These are phyloP conservation scores for Diaperis boleti DNA, from an alignment of 2,888 invertebrate genomes.

Conservation along the genomic window DNA sequence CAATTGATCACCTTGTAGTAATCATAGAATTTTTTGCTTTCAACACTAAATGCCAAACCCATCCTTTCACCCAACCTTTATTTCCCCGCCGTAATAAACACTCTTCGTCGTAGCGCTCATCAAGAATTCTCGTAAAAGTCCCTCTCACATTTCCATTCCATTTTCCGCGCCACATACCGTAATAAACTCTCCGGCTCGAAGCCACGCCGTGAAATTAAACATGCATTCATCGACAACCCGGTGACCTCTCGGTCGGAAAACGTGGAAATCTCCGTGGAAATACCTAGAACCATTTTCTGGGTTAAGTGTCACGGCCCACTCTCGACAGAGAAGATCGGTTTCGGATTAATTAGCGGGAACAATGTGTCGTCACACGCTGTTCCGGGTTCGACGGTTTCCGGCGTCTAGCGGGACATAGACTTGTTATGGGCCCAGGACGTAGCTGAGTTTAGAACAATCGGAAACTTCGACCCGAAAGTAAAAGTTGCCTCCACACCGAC, in stretches of 20 bases:
- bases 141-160: no score
- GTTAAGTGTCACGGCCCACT: conserved; percentile 16
- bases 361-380: conserved; percentile 21
- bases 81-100: no score
- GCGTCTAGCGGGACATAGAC: no score
- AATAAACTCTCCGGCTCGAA: not conserved
- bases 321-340: conserved; percentile 12
- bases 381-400: not conserved
- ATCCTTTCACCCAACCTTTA: no score
- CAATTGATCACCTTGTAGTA: no score
- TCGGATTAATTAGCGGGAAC: conserved; percentile 18
- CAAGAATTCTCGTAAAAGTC: no score
- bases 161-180: no score
- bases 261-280: not conserved
- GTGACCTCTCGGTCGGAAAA: not conserved
- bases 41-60: no score
- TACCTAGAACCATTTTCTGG: not conserved
- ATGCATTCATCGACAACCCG: not conserved
- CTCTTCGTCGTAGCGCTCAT: no score
- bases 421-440: no score
- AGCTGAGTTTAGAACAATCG: not conserved
- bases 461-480: conserved; percentile 10
- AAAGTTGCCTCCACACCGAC: not conserved
- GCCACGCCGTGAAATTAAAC: not conserved
- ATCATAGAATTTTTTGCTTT: no score